These are phyloP conservation scores for Picathartes gymnocephalus DNA, from an alignment of 2,113 vertebrate genomes.

Conservation along the genomic window DNA sequence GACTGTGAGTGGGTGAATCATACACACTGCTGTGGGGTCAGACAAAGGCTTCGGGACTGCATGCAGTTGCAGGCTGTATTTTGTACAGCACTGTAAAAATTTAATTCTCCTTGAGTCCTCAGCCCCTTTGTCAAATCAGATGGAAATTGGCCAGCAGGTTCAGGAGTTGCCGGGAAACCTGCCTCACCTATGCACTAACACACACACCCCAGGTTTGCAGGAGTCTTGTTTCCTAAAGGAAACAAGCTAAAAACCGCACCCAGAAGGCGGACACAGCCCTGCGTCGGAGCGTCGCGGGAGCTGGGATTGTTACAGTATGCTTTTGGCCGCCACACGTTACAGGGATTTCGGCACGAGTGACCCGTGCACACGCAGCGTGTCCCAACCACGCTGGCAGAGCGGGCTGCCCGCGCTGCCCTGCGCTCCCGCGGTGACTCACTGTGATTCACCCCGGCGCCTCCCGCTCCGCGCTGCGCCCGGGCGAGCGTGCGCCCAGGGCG, in stretches of 20 bases:
- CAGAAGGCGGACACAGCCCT: neutral
- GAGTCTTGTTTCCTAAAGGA: neutral
- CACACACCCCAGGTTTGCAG: neutral
- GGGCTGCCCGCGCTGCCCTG: too few relatives aligned
- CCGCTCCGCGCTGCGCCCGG: neutral
- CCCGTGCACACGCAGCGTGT: rapidly evolving
- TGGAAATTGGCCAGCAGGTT: neutral
- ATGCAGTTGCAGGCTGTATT: neutral
- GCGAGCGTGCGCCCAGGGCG: rapidly evolving
- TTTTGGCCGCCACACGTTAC: too few relatives aligned
- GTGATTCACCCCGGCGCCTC: neutral
- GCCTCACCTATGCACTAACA: neutral
- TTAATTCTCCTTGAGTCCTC: neutral
- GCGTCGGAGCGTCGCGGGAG: rapidly evolving
- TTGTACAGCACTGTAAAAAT: neutral
- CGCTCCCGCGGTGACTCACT: rapidly evolving
- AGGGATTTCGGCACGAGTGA: neutral
- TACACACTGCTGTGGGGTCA: neutral
- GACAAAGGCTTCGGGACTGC: neutral
- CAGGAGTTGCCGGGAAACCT: neutral
- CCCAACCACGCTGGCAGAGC: neutral
- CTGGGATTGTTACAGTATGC: too few relatives aligned
- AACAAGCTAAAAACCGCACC: neutral
- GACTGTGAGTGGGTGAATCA: neutral
- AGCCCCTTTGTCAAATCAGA: neutral